Evolutionary conservation across 2,797 vertebrate species (phyloP).

Genomic region (Vireo griseus): DNA sequence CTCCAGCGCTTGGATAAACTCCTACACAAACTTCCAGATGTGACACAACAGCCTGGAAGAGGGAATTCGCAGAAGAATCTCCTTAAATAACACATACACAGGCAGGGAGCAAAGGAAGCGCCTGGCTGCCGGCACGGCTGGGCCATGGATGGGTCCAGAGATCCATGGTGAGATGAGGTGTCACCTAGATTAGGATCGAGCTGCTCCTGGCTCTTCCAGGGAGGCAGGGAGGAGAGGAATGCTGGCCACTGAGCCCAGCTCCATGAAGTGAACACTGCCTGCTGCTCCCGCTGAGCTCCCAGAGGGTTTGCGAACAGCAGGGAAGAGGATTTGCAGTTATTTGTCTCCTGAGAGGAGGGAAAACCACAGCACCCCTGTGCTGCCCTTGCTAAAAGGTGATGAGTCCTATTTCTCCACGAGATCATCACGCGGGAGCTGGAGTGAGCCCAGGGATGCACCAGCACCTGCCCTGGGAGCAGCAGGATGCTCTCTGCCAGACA

Average conservation of each 20-base stretch:
- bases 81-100: slow-evolving; percentile 39
- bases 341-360: neutral
- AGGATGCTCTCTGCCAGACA: accelerated
- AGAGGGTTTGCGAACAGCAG: neutral
- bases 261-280: neutral
- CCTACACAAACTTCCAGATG: slow-evolving; percentile 97
- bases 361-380: neutral
- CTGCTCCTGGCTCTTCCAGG: neutral
- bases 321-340: neutral
- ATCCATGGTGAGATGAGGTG: neutral
- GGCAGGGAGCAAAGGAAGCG: slow-evolving; percentile 5
- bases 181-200: neutral
- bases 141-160: neutral
- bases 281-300: neutral
- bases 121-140: neutral
- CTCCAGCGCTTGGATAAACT: slow-evolving; percentile 86
- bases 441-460: accelerated
- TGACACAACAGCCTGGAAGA: slow-evolving; percentile 85
- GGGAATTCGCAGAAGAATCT: slow-evolving; percentile 70
- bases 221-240: neutral
- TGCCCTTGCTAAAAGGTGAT: neutral
- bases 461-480: neutral
- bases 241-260: neutral
- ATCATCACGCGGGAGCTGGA: accelerated
- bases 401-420: neutral